A percentile compares a stretch with the other conserved stretches of the same genome.
These are phyloP conservation scores for Athene cunicularia DNA, from an alignment of 2,113 vertebrate species.

Conservation along the genomic window DNA sequence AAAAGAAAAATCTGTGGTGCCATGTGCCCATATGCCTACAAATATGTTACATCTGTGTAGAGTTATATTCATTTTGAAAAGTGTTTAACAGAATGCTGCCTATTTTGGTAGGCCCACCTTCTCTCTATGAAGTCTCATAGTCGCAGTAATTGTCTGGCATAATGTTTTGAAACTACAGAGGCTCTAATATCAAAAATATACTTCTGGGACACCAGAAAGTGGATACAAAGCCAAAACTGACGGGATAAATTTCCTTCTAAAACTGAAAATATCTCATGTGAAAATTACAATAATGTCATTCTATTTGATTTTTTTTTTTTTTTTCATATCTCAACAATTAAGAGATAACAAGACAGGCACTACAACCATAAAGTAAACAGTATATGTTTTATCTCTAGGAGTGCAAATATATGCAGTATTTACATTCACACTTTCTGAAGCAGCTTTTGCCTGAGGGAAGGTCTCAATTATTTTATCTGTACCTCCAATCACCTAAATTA, in stretches of 20 bases:
- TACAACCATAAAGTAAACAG: neutral
- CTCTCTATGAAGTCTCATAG: neutral
- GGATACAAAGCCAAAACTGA: neutral
- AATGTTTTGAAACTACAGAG: neutral
- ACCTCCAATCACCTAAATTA: neutral
- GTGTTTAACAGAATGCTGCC: neutral
- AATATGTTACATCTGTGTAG: neutral
- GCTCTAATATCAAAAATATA: neutral
- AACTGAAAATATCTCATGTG: neutral
- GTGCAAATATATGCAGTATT: neutral
- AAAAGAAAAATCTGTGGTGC: slow-evolving; percentile 2
- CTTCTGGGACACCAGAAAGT: neutral
- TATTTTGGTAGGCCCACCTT: neutral
- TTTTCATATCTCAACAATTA: neutral
- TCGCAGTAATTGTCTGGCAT: neutral
- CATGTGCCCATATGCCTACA: neutral
- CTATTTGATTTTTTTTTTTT: neutral
- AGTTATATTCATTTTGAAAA: slow-evolving; percentile 4
- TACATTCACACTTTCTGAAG: neutral
- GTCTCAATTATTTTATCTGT: neutral
- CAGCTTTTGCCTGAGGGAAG: neutral
- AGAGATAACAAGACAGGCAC: neutral
- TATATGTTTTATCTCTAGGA: neutral
- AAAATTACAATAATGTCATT: neutral
- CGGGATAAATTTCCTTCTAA: neutral